Percentiles rank a stretch among this genome's conserved stretches.
Conservation (phyloP, 2,888 invertebrate genomes). For the Eutolmus rufibarbis region DNA sequence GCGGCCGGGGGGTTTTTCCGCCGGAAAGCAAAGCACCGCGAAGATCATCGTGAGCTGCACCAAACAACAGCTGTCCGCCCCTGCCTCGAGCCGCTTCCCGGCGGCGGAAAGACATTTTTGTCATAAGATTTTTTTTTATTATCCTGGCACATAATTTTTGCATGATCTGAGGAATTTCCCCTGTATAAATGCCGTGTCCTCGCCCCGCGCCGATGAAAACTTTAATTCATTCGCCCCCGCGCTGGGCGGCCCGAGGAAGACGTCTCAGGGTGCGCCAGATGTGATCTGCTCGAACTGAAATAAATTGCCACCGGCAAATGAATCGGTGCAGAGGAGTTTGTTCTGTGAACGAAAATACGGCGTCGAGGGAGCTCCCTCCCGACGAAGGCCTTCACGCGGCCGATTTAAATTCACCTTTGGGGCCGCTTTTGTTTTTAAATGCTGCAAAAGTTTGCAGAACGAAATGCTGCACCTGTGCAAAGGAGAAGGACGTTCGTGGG, state of each 20-base stretch:
- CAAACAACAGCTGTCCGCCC: not conserved
- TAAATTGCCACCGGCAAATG: not conserved
- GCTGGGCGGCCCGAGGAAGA: not conserved
- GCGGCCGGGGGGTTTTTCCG: not conserved
- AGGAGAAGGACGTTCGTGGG: not conserved
- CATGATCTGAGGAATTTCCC: conserved; percentile 11
- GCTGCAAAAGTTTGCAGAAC: not conserved
- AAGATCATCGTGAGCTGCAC: not conserved
- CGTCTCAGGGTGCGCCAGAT: not conserved
- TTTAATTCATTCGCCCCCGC: not conserved
- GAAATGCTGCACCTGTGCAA: not conserved
- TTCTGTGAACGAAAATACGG: not conserved
- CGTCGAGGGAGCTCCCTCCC: not conserved
- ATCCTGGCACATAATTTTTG: conserved; percentile 20
- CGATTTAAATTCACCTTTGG: conserved; percentile 12
- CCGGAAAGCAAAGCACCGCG: not conserved
- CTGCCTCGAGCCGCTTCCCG: not conserved
- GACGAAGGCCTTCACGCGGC: not conserved
- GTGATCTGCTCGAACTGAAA: not conserved
- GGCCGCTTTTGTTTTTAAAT: not conserved
- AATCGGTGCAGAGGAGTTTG: not conserved
- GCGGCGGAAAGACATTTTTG: not conserved
- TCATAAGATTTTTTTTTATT: conserved; percentile 7
- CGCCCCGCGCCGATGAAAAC: not conserved
- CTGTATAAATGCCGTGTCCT: not conserved